Conservation (phyloP, 2,888 invertebrate genomes). For the Stenodema calcarata region DNA sequence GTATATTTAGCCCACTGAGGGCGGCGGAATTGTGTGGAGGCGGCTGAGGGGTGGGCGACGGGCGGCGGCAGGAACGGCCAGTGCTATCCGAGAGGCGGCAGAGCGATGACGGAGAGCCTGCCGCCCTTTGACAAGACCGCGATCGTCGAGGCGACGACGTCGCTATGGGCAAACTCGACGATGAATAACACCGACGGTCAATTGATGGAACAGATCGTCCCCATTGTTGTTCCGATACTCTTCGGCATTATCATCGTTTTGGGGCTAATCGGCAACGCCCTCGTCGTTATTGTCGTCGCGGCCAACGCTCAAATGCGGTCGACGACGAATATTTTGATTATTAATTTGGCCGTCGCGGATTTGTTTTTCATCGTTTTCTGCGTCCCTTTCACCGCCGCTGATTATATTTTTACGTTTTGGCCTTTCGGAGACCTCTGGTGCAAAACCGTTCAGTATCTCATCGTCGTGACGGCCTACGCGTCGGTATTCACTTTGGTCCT, state of each 20-base stretch:
- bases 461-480: slow-evolving; percentile 90
- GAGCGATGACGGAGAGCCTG: slow-evolving; percentile 11
- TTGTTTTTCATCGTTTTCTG: slow-evolving; percentile 91
- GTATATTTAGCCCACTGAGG: not conserved
- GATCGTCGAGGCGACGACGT: not conserved
- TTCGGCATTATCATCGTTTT: slow-evolving; percentile 86
- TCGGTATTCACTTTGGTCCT: slow-evolving; percentile 92
- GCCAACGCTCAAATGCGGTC: slow-evolving; percentile 91
- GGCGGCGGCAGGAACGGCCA: not conserved
- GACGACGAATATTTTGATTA: slow-evolving; percentile 89
- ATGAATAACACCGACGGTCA: not conserved
- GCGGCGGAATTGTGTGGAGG: not conserved
- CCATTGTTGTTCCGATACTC: slow-evolving; percentile 77
- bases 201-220: slow-evolving; percentile 68
- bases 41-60: not conserved
- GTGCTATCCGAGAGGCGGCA: slow-evolving; percentile 4
- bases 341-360: slow-evolving; percentile 89
- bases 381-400: slow-evolving; percentile 91
- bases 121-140: slow-evolving; percentile 1
- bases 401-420: slow-evolving; percentile 87
- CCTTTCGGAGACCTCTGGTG: slow-evolving; percentile 91
- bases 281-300: slow-evolving; percentile 84
- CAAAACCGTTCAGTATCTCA: slow-evolving; percentile 88
- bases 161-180: not conserved
- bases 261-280: slow-evolving; percentile 86